Evolutionary conservation across 2,113 vertebrate genomes (phyloP).

Genomic region (Lepus timidus): DNA sequence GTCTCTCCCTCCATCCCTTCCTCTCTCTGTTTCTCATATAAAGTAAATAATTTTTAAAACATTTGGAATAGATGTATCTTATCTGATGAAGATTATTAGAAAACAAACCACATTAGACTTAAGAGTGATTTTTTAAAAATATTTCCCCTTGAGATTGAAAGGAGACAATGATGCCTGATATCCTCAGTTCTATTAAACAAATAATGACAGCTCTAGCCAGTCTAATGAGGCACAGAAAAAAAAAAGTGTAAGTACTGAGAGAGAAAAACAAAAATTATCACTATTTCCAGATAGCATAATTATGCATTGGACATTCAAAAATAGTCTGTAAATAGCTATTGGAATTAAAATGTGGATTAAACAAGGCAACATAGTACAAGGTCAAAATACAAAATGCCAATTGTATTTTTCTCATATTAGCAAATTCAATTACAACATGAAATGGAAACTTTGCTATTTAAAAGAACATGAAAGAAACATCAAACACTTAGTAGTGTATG

Average conservation of each 20-base stretch:
- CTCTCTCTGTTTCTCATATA: not conserved
- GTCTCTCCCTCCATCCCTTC: too few relatives aligned
- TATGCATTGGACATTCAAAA: conserved; percentile 7
- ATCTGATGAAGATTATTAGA: not conserved
- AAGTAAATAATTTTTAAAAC: not conserved
- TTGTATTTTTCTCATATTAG: conserved; percentile 4
- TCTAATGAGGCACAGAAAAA: not conserved
- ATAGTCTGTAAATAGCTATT: not conserved
- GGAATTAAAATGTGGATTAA: conserved; percentile 38
- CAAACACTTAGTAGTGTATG: conserved; percentile 2
- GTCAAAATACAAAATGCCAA: conserved; percentile 28
- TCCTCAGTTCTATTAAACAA: not conserved
- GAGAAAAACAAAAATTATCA: not conserved
- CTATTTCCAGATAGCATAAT: not conserved
- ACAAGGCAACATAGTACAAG: not conserved
- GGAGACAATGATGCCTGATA: not conserved
- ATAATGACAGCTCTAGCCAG: not conserved
- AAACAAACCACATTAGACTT: not conserved
- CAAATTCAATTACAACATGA: conserved; percentile 60
- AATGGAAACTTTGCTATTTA: conserved; percentile 43
- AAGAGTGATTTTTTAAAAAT: not conserved
- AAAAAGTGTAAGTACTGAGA: not conserved
- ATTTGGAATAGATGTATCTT: not conserved
- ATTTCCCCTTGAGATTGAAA: not conserved
- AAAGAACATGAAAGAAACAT: conserved; percentile 59